Evolutionary conservation across 2,797 vertebrate species (phyloP), one percentile per base, ranked within the genome.

Genomic region (Erithacus rubecula): DNA sequence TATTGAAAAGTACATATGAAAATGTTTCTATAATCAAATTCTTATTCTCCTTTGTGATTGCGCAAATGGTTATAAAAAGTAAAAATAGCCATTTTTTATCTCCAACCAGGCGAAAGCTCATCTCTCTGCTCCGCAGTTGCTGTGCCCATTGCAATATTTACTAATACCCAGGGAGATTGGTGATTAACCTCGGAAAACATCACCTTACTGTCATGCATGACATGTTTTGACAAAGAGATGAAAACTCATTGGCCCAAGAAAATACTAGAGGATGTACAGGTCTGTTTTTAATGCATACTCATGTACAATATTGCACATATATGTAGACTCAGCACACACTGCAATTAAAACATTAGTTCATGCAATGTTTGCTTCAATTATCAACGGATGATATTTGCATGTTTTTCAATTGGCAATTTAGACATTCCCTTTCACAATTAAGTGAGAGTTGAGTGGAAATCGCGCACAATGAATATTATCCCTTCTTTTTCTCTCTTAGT

Each of bases 131-230:
- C 85, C 84, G 77, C 86, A 84, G 34, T 49, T 81, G 52, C 79
- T 90, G 88, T 90, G 91, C 86, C 95, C 93, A 95, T 93, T 86
- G 91, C 95, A 96, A 95, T 90, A 76, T 93, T 94, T 91, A 88
- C 85, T 27, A 16, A 81, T 47, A 63, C 62, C 79, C 2, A 63
- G 77, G 91, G 69, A 90, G 65, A 78, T 88, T 37, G 79, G 83
- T 17, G 65, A 93, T 84, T 94, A 92, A 91, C 72, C 64, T 21
- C 36, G 71, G 78, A 74, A 89, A 89, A 70, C 60, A 75, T 70
- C n/a, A 41, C 36, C 53, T 81, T 80, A 53, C 27, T 69, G 83
- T 19, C 74, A 56, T 2, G 37, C 44, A 32, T 63, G 39, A 32
- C 85, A 83, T 47, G 59, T 86, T 93, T 72, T 69, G 80, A 90